Conservation (phyloP, 2,113 vertebrate species). For the Takifugu bimaculatus region DNA sequence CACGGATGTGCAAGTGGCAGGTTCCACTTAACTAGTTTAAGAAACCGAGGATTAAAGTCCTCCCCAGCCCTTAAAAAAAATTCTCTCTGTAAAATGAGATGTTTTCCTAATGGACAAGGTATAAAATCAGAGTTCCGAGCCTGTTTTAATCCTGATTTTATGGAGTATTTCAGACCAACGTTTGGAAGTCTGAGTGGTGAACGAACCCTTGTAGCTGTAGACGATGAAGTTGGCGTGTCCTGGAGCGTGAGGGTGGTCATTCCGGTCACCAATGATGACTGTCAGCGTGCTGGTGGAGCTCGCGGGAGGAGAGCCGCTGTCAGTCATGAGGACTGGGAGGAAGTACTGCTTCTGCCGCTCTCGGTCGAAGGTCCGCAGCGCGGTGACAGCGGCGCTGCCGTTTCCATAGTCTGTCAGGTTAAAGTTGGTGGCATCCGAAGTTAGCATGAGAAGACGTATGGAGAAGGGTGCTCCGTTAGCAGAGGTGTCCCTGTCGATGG, state of each 20-base stretch:
- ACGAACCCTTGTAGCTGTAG: conserved; percentile 82
- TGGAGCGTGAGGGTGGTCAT: conserved; percentile 84
- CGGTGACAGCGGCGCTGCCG: conserved; percentile 78
- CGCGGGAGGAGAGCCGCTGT: conserved; percentile 82
- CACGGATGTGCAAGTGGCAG: neutral
- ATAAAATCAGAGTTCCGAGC: too few species aligned
- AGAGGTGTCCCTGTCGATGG: conserved; percentile 78
- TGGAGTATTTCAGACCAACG: too few species aligned
- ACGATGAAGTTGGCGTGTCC: conserved; percentile 82
- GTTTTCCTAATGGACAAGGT: too few species aligned
- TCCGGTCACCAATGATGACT: conserved; percentile 80
- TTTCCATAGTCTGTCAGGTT: conserved; percentile 82
- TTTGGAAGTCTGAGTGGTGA: neutral
- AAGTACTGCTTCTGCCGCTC: conserved; percentile 80
- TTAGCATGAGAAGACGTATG: conserved; percentile 74
- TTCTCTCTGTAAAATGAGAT: too few species aligned
- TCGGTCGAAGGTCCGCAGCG: conserved; percentile 80
- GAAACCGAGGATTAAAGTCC: too few species aligned
- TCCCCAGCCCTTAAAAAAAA: too few species aligned
- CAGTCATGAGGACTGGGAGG: conserved; percentile 81
- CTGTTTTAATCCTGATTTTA: neutral
- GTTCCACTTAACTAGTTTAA: too few species aligned
- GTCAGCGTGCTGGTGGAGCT: conserved; percentile 84
- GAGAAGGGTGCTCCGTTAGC: conserved; percentile 79
- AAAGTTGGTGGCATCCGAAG: conserved; percentile 66